These are phyloP conservation scores for Etheostoma nigrum DNA, from an alignment of 2,797 vertebrate genomes.

Conservation along the genomic window DNA sequence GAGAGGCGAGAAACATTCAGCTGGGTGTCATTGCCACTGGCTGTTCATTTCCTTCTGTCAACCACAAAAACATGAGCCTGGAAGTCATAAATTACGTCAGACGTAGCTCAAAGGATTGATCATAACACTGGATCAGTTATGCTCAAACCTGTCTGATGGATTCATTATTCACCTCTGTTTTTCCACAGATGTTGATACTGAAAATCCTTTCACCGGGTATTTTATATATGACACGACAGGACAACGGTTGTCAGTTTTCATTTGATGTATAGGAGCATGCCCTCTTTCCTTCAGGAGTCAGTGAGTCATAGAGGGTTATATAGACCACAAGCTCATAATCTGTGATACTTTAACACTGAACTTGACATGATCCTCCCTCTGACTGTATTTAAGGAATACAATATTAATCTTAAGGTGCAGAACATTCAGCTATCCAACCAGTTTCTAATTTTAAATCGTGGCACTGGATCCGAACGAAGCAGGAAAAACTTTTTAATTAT, in stretches of 20 bases:
- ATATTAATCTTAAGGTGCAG: background rate
- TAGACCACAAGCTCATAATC: background rate
- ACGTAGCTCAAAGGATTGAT: background rate
- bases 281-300: background rate
- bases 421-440: background rate
- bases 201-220: background rate
- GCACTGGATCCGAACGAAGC: background rate
- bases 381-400: background rate
- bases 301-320: too few species aligned
- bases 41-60: background rate
- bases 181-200: background rate
- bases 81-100: background rate
- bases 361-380: background rate
- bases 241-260: background rate
- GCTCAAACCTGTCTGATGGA: background rate
- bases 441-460: background rate
- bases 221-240: background rate
- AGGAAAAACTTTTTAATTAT: background rate
- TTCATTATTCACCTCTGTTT: constrained; percentile 1
- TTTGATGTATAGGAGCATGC: background rate
- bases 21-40: background rate
- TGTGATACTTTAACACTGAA: background rate
- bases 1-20: too few species aligned
- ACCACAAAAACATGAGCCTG: background rate
- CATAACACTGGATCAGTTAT: background rate